Conservation (phyloP, 2,797 vertebrate species). For the Sitta carolinensis region DNA sequence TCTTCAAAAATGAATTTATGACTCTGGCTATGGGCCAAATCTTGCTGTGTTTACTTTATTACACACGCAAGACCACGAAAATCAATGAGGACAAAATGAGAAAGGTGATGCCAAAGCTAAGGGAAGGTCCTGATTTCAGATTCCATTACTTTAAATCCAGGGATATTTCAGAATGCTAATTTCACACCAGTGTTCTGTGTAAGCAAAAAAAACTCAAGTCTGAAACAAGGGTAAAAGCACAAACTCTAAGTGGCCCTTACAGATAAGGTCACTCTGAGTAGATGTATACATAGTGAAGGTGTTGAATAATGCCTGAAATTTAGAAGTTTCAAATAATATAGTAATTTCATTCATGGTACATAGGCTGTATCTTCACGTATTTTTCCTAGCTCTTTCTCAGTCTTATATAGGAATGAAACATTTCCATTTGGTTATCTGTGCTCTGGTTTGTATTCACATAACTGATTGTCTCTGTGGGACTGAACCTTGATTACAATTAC, state of each 20-base stretch:
- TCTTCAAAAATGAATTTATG: slow-evolving; percentile 41
- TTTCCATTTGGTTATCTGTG: background rate
- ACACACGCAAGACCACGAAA: background rate
- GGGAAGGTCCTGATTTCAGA: background rate
- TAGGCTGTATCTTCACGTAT: background rate
- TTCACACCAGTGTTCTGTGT: background rate
- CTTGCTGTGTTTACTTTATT: background rate
- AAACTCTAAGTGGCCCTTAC: background rate
- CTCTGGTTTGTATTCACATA: background rate
- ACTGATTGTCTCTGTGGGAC: background rate
- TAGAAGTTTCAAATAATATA: background rate
- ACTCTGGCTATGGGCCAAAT: background rate
- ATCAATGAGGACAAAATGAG: background rate
- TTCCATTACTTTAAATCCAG: background rate
- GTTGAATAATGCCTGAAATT: background rate
- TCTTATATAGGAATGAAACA: background rate
- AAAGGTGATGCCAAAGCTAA: background rate
- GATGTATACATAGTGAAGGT: background rate
- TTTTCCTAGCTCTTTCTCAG: background rate
- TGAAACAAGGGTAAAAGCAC: background rate
- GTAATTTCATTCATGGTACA: background rate
- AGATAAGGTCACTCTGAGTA: background rate
- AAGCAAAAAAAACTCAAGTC: background rate
- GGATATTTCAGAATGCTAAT: background rate
- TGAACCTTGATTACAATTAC: background rate